A percentile compares a stretch with the other conserved stretches of the same genome.
phyloP scores from a whole-genome alignment of 2,888 invertebrate species.

The Diaperis boleti region DNA sequence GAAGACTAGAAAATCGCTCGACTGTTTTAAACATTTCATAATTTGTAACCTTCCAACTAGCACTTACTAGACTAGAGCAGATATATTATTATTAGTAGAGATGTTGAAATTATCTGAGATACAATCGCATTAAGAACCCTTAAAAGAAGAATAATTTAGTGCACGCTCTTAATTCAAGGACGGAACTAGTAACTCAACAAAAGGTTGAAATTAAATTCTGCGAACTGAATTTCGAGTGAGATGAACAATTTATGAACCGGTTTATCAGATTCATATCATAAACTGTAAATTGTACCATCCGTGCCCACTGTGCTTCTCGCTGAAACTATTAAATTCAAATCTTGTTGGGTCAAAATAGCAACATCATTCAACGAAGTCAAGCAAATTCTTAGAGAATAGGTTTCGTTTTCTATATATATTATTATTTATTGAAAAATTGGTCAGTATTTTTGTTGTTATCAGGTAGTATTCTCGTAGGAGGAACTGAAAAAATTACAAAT shows the following conservation, averaged over 20 bases:
- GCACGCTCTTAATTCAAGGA: too few relatives aligned
- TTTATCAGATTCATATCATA: constrained; percentile 28
- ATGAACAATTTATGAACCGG: constrained; percentile 19
- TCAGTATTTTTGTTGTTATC: constrained; percentile 35
- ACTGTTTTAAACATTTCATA: too few relatives aligned
- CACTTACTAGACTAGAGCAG: too few relatives aligned
- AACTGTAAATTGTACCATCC: constrained; percentile 23
- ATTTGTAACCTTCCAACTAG: too few relatives aligned
- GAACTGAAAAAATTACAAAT: too few relatives aligned
- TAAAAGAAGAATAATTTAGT: constrained; percentile 9
- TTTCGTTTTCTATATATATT: constrained; percentile 32
- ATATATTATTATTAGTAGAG: too few relatives aligned
- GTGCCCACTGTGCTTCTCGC: constrained; percentile 22
- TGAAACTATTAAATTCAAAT: constrained; percentile 26
- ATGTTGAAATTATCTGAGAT: too few relatives aligned
- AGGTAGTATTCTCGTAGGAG: too few relatives aligned
- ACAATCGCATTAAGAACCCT: too few relatives aligned
- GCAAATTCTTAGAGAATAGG: constrained; percentile 22
- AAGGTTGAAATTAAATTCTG: too few relatives aligned
- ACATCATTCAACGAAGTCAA: constrained; percentile 16
- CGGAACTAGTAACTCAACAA: too few relatives aligned
- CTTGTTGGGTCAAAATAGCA: constrained; percentile 24
- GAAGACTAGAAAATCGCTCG: too few relatives aligned
- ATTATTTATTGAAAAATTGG: constrained; percentile 31
- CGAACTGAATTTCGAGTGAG: background rate